Evolutionary conservation across 1,140 invertebrate species (phyloP).

Genomic region (Tetraneura akinire): DNA sequence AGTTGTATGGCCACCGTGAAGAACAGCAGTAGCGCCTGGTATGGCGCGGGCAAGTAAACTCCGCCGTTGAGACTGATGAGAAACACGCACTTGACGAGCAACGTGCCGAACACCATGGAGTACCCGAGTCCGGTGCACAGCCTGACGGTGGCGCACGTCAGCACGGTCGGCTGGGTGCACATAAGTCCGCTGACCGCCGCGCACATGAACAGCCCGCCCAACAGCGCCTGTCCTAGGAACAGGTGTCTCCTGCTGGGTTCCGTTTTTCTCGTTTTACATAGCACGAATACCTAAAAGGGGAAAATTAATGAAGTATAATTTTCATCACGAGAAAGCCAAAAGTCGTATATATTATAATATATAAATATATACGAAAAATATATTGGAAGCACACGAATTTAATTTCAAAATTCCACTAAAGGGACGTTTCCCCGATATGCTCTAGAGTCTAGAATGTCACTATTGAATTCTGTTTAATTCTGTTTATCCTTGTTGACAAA

Average conservation of each 20-base stretch:
- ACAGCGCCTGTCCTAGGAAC: slow-evolving; percentile 86
- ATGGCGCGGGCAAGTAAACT: slow-evolving; percentile 89
- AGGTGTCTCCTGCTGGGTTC: slow-evolving; percentile 81
- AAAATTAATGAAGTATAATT: too few relatives aligned
- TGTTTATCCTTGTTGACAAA: too few relatives aligned
- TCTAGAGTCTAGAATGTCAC: too few relatives aligned
- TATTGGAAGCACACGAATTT: too few relatives aligned
- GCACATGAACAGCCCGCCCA: slow-evolving; percentile 82
- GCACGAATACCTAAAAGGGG: slow-evolving; percentile 54
- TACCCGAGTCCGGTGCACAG: slow-evolving; percentile 79
- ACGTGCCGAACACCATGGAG: slow-evolving; percentile 84
- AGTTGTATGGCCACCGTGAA: slow-evolving; percentile 88
- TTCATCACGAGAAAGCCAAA: too few relatives aligned
- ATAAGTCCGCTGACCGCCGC: slow-evolving; percentile 79
- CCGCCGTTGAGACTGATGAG: slow-evolving; percentile 87
- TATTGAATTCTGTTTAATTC: too few relatives aligned
- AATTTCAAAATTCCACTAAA: too few relatives aligned
- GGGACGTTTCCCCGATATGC: too few relatives aligned
- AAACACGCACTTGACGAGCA: slow-evolving; percentile 93
- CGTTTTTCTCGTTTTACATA: slow-evolving; percentile 68
- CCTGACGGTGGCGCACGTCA: slow-evolving; percentile 80
- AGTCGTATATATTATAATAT: too few relatives aligned
- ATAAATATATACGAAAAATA: too few relatives aligned
- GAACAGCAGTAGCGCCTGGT: slow-evolving; percentile 81
- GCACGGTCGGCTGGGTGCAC: slow-evolving; percentile 74